Conservation (phyloP, 2,113 vertebrate genomes). For the Eupsittula cactorum region DNA sequence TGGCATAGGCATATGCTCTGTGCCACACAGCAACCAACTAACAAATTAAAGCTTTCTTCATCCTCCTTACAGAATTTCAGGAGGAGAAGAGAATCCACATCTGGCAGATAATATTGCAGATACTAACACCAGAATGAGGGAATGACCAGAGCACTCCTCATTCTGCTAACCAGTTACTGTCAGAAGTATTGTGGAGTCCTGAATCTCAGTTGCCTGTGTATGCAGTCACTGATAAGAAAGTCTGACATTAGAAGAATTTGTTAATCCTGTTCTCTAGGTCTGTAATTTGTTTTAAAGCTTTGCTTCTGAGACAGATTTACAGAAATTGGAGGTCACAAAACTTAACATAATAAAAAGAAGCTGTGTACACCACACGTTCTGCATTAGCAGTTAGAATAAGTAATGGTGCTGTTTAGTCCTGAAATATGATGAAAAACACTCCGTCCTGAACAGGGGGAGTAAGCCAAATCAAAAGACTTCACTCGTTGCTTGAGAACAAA, state of each 20-base stretch:
- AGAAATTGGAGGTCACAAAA: neutral
- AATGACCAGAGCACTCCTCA: neutral
- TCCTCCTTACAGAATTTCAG: neutral
- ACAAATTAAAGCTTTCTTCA: neutral
- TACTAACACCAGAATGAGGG: neutral
- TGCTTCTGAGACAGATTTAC: neutral
- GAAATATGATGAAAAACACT: neutral
- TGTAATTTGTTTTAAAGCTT: neutral
- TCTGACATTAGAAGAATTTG: neutral
- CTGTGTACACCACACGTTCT: neutral
- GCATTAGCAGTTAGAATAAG: neutral
- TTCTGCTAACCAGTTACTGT: neutral
- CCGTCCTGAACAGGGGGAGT: neutral
- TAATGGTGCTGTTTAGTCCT: neutral
- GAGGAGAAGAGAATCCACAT: neutral
- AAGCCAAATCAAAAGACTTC: neutral
- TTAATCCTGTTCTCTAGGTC: neutral
- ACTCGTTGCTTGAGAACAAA: neutral
- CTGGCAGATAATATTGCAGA: neutral
- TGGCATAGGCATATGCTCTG: fast-evolving
- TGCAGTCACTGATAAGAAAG: neutral
- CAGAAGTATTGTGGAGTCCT: neutral
- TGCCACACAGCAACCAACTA: neutral
- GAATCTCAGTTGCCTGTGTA: neutral
- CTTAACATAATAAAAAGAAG: neutral